Evolutionary conservation across 2,113 vertebrate species (phyloP), one percentile per base, ranked within the genome.

Genomic region (Pogonocichla stellata): DNA sequence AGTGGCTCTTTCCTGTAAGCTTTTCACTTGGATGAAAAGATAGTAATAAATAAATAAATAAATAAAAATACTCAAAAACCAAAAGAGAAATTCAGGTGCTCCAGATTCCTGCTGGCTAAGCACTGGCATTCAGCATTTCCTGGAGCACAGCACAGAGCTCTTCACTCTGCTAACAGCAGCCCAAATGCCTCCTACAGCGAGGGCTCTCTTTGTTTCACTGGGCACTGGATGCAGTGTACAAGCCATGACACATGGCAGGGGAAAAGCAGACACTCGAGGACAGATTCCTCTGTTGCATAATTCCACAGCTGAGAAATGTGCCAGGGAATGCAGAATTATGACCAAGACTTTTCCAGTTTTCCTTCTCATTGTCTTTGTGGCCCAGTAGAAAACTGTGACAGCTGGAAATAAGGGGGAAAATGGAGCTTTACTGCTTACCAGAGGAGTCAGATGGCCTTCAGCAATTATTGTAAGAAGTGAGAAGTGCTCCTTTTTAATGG

Each of bases 11-110:
- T 42, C 23, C 23, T 3, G 1, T 29, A 73, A 78, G 64, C n/a
- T 71, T 83, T 93, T 78, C 64, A 83, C 50, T 94, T 73, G 24
- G 67, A 50, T 83, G 56, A 80, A 82, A 95, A 93, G 19, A 61
- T 10, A 69, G 40, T 26, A 34, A 70, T 72, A 53, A 67, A 62
- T 7, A 26, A 47, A 23, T 16, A 11, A 17, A 40, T 26, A 47
- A 26, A 73, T 48, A 45, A 73, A 19, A 70, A 15, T 2, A 58
- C 8, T 56, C 28, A 70, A 47, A 72, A 54, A 13, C 5, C 5
- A 23, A 48, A 62, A 77, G 24, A 83, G 23, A 85, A 90, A 54
- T 90, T 93, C 58, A 86, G 71, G 79, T 75, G 67, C 54, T 94
- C 51, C 29, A 28, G 58, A 77, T 77, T 90, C 66, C 79, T 83